Evolutionary conservation across 2,888 invertebrate genomes (phyloP).

Genomic region (Tuberolachnus salignus): DNA sequence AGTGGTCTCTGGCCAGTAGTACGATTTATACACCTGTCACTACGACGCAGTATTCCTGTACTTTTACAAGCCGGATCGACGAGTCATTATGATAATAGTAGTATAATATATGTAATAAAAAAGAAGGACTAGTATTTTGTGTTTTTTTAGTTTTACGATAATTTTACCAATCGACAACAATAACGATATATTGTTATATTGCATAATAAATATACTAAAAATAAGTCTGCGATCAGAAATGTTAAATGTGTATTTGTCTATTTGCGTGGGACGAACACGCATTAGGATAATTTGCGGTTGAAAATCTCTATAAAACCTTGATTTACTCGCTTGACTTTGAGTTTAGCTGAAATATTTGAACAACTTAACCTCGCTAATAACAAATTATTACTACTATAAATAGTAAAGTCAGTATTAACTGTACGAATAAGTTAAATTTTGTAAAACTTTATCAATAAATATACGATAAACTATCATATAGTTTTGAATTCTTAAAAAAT

Average conservation of each 20-base stretch:
- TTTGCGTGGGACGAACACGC: neutral
- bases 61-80: no score
- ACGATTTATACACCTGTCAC: no score
- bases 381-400: no score
- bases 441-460: no score
- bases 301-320: neutral
- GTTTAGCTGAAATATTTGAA: neutral
- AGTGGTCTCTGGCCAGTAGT: no score
- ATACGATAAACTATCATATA: no score
- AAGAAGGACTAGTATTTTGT: neutral
- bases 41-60: no score
- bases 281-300: slow-evolving; percentile 4
- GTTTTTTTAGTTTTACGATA: neutral
- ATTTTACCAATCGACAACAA: neutral
- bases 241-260: neutral
- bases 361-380: neutral
- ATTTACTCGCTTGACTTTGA: neutral
- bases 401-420: no score
- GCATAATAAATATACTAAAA: neutral
- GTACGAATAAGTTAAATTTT: neutral
- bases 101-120: neutral
- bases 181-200: neutral
- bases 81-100: no score
- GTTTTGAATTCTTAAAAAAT: no score
- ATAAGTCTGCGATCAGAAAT: neutral